Evolutionary conservation across 2,113 vertebrate species (phyloP).

Genomic region (Emydocephalus ijimae): DNA sequence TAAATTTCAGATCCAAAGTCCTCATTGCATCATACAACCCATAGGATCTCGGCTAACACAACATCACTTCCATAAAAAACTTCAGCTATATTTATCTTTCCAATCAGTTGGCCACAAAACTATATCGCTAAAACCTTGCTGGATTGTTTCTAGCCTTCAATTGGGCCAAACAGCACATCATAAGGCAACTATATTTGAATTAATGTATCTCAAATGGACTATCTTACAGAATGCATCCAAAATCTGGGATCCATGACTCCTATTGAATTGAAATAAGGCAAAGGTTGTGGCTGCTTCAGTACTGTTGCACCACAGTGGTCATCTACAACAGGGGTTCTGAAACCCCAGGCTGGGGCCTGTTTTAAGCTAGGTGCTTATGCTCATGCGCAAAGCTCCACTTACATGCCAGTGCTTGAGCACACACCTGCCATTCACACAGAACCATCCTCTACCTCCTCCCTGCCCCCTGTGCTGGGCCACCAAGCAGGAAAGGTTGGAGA

Average conservation of each 20-base stretch:
- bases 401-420: neutral
- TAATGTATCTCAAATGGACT: neutral
- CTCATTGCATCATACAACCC: neutral
- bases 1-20: neutral
- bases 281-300: neutral
- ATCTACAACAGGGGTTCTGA: neutral
- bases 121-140: neutral
- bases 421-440: neutral
- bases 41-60: neutral
- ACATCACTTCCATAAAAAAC: neutral
- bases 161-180: neutral
- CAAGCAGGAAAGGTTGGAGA: neutral
- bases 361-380: neutral
- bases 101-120: neutral
- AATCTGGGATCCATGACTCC: neutral
- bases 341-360: fast-evolving
- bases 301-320: neutral
- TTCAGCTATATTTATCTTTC: neutral
- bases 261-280: neutral
- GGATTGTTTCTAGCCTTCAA: neutral
- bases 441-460: neutral
- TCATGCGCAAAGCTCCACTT: neutral
- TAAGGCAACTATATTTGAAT: neutral
- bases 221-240: neutral
- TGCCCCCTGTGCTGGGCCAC: no score